These are phyloP conservation scores for Aphidius colemani DNA, from an alignment of 2,888 invertebrate genomes.

Conservation along the genomic window DNA sequence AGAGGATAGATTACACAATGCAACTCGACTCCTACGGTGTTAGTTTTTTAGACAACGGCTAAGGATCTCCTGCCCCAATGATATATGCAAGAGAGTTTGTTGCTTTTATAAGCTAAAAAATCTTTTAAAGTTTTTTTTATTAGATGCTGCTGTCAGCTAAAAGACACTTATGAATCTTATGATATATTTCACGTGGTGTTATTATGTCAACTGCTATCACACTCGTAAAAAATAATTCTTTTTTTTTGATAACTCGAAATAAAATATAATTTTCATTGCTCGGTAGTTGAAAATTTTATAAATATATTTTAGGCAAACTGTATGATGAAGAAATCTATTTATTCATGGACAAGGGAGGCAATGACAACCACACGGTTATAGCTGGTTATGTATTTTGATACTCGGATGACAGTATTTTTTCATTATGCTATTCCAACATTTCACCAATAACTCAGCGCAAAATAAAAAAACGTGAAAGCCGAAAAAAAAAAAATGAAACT, in stretches of 20 bases:
- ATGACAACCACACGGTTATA: constrained; percentile 23
- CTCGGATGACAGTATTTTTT: constrained; percentile 40
- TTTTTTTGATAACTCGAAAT: no score
- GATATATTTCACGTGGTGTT: no score
- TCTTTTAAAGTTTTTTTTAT: constrained; percentile 32
- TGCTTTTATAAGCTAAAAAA: constrained; percentile 25
- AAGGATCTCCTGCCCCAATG: constrained; percentile 29
- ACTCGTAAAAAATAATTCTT: not conserved
- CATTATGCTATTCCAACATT: constrained; percentile 38
- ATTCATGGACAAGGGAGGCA: not conserved
- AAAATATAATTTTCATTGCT: no score
- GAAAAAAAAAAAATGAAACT: constrained; percentile 1
- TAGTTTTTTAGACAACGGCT: constrained; percentile 32
- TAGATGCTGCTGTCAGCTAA: constrained; percentile 26
- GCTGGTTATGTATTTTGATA: constrained; percentile 30
- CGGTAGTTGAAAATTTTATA: no score
- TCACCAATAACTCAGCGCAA: constrained; percentile 40
- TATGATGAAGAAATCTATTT: constrained; percentile 13
- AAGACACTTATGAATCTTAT: constrained; percentile 5
- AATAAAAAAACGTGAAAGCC: constrained; percentile 14
- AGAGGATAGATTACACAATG: constrained; percentile 34
- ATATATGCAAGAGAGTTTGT: constrained; percentile 29
- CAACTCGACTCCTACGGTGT: constrained; percentile 33
- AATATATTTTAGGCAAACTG: not conserved
- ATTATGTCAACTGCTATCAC: no score